A percentile compares a stretch with the other conserved stretches of the same genome.
These are phyloP conservation scores for Eupithecia subumbrata DNA, from an alignment of 2,888 invertebrate species.

Conservation along the genomic window DNA sequence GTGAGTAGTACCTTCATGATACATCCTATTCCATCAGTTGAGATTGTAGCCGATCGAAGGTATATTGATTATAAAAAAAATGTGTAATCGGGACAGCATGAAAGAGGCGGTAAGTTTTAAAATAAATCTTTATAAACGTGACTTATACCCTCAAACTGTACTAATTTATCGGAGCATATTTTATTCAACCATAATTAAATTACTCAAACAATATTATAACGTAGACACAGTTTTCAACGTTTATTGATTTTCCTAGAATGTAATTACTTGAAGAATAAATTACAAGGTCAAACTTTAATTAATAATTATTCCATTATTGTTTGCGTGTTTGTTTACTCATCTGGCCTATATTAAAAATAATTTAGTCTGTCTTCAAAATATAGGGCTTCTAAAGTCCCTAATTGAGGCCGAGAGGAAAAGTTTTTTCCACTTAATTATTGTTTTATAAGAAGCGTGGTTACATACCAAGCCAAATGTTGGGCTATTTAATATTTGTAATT, in stretches of 20 bases:
- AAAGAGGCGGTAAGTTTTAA: neutral
- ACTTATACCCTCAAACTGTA: neutral
- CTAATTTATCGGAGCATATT: neutral
- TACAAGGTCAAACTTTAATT: neutral
- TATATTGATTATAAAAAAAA: neutral
- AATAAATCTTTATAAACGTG: neutral
- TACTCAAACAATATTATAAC: neutral
- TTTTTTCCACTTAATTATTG: conserved; percentile 19
- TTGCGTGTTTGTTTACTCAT: neutral
- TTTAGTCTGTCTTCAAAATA: neutral
- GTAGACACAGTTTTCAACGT: neutral
- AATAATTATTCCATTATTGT: neutral
- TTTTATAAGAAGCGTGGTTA: neutral
- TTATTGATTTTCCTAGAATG: neutral
- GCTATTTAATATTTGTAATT: neutral
- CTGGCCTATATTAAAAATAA: conserved; percentile 55
- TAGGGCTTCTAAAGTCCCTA: neutral
- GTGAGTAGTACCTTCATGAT: neutral
- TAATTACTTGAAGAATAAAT: neutral
- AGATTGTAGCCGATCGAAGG: neutral
- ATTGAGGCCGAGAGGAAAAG: neutral
- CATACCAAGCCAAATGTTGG: neutral
- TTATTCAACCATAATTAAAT: neutral
- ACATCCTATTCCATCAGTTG: neutral
- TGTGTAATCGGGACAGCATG: neutral